Percentiles rank a stretch among this genome's conserved stretches.
phyloP scores from a whole-genome alignment of 1,140 invertebrate genomes.

The Protaetia brevitarsis region DNA sequence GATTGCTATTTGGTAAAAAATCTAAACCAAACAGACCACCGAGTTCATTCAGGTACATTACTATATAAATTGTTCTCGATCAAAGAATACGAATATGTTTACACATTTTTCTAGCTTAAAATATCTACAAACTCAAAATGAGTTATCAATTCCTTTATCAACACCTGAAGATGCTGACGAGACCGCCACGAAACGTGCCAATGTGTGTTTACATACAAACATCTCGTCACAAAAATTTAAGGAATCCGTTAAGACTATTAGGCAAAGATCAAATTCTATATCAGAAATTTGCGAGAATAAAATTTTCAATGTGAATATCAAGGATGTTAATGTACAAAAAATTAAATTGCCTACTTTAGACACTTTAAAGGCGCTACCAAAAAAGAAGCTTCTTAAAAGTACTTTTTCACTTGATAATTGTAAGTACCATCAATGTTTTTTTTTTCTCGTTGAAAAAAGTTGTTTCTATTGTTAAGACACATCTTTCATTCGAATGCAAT shows the following conservation, averaged over 20 bases:
- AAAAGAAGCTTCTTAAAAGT: slow-evolving; percentile 43
- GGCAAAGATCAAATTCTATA: slow-evolving; percentile 38
- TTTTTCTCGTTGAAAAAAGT: not conserved
- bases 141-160: slow-evolving; percentile 35
- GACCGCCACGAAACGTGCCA: slow-evolving; percentile 17
- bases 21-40: slow-evolving; percentile 63
- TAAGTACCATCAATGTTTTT: slow-evolving; percentile 31
- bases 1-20: slow-evolving; percentile 65
- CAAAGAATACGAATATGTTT: slow-evolving; percentile 19
- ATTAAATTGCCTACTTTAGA: slow-evolving; percentile 45
- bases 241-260: not conserved
- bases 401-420: slow-evolving; percentile 46
- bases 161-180: slow-evolving; percentile 30
- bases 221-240: not conserved
- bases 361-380: slow-evolving; percentile 37
- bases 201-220: not conserved
- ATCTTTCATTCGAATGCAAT: too few species aligned
- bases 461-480: slow-evolving; percentile 24
- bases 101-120: slow-evolving; percentile 45
- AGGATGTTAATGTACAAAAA: slow-evolving; percentile 39
- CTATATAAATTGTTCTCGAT: not conserved
- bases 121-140: slow-evolving; percentile 49
- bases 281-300: slow-evolving; percentile 40
- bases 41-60: slow-evolving; percentile 69
- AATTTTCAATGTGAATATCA: slow-evolving; percentile 45